Conservation (phyloP, 2,888 invertebrate genomes). For the Lycia hirtaria region DNA sequence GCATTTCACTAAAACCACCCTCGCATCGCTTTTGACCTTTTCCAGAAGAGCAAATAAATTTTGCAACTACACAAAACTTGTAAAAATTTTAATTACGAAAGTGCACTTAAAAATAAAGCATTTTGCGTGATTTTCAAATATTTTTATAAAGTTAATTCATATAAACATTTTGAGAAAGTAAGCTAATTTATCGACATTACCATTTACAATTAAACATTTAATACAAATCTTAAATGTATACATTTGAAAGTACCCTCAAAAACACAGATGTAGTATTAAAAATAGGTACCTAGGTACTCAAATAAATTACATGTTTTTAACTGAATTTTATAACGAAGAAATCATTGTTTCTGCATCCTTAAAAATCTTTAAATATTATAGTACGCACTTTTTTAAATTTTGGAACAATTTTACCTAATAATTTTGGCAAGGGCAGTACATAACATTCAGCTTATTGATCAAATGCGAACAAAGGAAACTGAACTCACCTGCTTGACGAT, state of each 20-base stretch:
- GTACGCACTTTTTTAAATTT: background rate
- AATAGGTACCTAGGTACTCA: too few relatives aligned
- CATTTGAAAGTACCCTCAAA: background rate
- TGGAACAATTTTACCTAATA: background rate
- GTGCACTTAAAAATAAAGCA: background rate
- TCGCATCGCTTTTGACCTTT: slow-evolving; percentile 1
- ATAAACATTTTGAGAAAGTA: too few relatives aligned
- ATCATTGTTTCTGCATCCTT: too few relatives aligned
- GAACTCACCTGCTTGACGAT: slow-evolving; percentile 82
- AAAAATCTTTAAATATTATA: too few relatives aligned
- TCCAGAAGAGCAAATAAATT: background rate
- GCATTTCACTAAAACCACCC: slow-evolving; percentile 13
- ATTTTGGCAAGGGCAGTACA: slow-evolving; percentile 1
- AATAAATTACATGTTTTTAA: too few relatives aligned
- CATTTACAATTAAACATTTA: too few relatives aligned
- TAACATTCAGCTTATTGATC: slow-evolving; percentile 22
- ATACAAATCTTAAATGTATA: background rate
- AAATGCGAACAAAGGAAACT: slow-evolving; percentile 32
- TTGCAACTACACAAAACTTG: background rate
- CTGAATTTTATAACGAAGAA: too few relatives aligned
- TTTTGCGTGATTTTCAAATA: background rate
- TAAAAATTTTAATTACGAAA: background rate
- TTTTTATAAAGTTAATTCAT: too few relatives aligned
- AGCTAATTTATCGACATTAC: too few relatives aligned
- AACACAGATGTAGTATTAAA: background rate